phyloP scores from a whole-genome alignment of 2,797 vertebrate species.

The Gymnothorax reevesii region DNA sequence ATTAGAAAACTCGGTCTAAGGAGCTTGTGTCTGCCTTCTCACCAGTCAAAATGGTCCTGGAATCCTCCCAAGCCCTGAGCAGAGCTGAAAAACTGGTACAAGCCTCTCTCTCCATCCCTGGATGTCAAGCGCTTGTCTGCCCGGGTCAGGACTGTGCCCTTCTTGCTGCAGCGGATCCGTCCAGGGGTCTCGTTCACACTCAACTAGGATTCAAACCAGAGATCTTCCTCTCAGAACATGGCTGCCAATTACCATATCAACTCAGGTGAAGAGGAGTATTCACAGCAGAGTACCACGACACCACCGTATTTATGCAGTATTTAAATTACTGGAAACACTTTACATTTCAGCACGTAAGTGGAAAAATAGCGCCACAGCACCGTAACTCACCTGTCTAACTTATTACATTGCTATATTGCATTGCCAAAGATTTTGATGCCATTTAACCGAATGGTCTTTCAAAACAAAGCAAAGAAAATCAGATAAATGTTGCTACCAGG shows the following conservation, averaged over 20 bases:
- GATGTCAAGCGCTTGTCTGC: constrained; percentile 59
- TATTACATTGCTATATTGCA: background rate
- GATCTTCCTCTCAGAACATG: background rate
- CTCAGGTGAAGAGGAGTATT: background rate
- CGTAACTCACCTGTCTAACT: too few species aligned
- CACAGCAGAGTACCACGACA: background rate
- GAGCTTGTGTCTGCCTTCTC: constrained; percentile 27
- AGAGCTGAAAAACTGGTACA: constrained; percentile 79
- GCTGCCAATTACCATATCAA: background rate
- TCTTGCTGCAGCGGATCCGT: constrained; percentile 78
- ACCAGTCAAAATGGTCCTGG: constrained; percentile 90
- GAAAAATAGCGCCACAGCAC: too few species aligned
- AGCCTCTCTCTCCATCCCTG: constrained; percentile 58
- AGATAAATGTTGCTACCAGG: too few species aligned
- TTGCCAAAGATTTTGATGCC: too few species aligned
- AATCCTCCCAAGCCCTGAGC: constrained; percentile 80
- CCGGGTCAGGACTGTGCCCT: constrained; percentile 67
- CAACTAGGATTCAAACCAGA: constrained; percentile 63
- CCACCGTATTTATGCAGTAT: background rate
- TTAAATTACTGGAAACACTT: background rate
- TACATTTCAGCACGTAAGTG: background rate
- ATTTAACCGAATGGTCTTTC: too few species aligned
- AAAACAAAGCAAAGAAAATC: too few species aligned
- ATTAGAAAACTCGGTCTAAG: background rate
- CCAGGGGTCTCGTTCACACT: constrained; percentile 72